Evolutionary conservation across 2,888 invertebrate species (phyloP).

Genomic region (Gibbula magus): DNA sequence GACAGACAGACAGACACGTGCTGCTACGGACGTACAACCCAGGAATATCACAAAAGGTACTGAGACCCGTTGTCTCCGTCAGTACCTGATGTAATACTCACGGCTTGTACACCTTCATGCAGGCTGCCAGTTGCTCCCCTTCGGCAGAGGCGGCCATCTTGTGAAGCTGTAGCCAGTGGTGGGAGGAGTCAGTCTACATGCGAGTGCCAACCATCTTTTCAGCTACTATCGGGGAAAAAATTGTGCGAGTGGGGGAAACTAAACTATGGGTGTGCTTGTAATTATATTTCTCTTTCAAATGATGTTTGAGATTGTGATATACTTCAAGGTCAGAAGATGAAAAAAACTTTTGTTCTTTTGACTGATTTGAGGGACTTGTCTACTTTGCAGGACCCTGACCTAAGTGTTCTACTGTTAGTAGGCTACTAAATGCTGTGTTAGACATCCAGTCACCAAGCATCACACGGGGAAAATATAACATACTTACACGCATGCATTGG

Average conservation of each 20-base stretch:
- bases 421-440: background rate
- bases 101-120: constrained; percentile 29
- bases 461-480: constrained; percentile 2
- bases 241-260: no score
- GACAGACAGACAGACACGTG: constrained; percentile 26
- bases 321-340: no score
- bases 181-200: no score
- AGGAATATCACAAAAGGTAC: constrained; percentile 91
- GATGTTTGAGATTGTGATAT: no score
- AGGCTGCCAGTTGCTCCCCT: background rate
- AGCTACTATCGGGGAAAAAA: no score
- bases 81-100: constrained; percentile 99
- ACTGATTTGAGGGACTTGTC: background rate
- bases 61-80: constrained; percentile 83
- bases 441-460: constrained; percentile 6
- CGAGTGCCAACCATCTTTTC: no score
- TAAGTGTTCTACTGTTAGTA: no score
- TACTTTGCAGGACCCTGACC: no score
- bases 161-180: background rate
- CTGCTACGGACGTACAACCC: constrained; percentile 36
- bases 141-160: background rate
- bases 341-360: background rate
- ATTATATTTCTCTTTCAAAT: no score
- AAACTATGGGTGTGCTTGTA: no score
- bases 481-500: constrained; percentile 1